Percentiles rank a stretch among this genome's conserved stretches.
phyloP scores from a whole-genome alignment of 2,888 invertebrate species.

The Cyclophora punctaria region DNA sequence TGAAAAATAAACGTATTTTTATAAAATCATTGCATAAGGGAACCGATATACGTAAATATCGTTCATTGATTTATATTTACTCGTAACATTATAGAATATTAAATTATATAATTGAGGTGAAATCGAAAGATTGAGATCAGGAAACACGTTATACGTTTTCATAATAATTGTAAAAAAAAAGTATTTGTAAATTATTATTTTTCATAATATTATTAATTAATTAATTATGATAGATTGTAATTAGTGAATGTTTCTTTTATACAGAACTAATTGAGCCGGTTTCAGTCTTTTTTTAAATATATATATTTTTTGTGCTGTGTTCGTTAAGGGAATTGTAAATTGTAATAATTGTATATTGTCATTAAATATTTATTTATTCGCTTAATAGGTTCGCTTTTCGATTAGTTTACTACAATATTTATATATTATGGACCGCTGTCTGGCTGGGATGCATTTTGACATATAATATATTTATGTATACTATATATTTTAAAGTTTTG shows the following conservation, averaged over 20 bases:
- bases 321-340: constrained; percentile 72
- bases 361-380: constrained; percentile 72
- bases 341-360: constrained; percentile 73
- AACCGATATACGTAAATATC: constrained; percentile 72
- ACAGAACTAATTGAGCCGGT: constrained; percentile 61
- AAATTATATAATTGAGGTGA: constrained; percentile 46
- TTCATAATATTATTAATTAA: constrained; percentile 44
- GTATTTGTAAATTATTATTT: constrained; percentile 68
- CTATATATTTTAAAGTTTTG: constrained; percentile 43
- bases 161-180: constrained; percentile 51
- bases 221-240: constrained; percentile 44
- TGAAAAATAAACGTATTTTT: constrained; percentile 62
- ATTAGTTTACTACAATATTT: constrained; percentile 19
- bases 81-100: constrained; percentile 58
- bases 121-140: constrained; percentile 49
- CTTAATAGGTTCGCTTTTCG: constrained; percentile 56
- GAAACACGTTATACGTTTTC: constrained; percentile 70
- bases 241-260: constrained; percentile 59
- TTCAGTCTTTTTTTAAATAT: constrained; percentile 43
- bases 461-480: constrained; percentile 24
- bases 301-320: constrained; percentile 68
- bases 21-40: constrained; percentile 71
- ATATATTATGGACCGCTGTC: constrained; percentile 50
- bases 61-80: constrained; percentile 59
- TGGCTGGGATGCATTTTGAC: constrained; percentile 63